Conservation (phyloP, 92 coral and sea anemone genomes). For the Parazoanthus darwini region DNA sequence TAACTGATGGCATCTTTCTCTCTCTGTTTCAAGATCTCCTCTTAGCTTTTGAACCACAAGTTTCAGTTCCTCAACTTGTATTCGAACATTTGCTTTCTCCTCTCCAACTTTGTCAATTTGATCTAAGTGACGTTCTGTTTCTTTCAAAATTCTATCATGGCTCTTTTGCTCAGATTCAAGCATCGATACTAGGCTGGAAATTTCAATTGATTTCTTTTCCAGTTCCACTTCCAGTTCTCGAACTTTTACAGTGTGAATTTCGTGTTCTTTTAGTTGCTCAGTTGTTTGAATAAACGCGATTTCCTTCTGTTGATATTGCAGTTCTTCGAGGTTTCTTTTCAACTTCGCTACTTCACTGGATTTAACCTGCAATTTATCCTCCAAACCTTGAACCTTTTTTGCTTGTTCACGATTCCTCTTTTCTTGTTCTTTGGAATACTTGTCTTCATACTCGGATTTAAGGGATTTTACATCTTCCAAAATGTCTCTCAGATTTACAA, state of each 20-base stretch:
- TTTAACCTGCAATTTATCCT: conserved; percentile 52
- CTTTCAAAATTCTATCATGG: conserved; percentile 82
- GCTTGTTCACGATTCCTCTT: conserved; percentile 57
- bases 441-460: conserved; percentile 48
- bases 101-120: conserved; percentile 70
- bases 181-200: conserved; percentile 61
- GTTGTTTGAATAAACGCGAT: conserved; percentile 50
- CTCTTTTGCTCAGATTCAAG: conserved; percentile 84
- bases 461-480: conserved; percentile 48
- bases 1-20: conserved; percentile 60
- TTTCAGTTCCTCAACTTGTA: conserved; percentile 49
- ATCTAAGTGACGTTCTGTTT: conserved; percentile 81
- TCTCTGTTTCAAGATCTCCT: conserved; percentile 60
- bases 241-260: conserved; percentile 55
- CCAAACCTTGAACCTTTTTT: conserved; percentile 51
- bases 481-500: conserved; percentile 40
- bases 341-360: conserved; percentile 43
- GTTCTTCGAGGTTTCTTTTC: conserved; percentile 20
- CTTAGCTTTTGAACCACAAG: conserved; percentile 50
- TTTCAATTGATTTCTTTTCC: conserved; percentile 49
- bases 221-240: conserved; percentile 62
- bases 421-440: conserved; percentile 27
- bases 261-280: conserved; percentile 60
- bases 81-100: conserved; percentile 59
- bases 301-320: conserved; percentile 50